Evolutionary conservation across 1,140 invertebrate genomes (phyloP), one percentile per base, ranked within the genome.

Genomic region (Caenorhabditis brenneri): DNA sequence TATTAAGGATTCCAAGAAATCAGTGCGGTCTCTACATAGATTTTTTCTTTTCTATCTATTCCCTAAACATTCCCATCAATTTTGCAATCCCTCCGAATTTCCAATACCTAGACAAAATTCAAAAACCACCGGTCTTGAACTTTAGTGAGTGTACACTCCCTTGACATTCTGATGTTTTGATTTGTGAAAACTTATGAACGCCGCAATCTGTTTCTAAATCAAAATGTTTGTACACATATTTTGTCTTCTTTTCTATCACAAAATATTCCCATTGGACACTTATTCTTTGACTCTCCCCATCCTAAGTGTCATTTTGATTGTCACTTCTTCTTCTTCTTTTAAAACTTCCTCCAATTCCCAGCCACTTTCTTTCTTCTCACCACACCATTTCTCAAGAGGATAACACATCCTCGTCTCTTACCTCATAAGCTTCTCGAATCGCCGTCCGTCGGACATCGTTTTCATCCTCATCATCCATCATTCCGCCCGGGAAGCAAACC

Each of bases 401-500:
- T 39, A 80, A 39, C n/a, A n/a, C n/a, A 6, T 33, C 24, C 24
- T 16, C 24, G 1, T 24, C 69, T 39, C 53, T 79, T 33, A 83
- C 82, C 69, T 83, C 82, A 33, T 83, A 42, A 15, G 82, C 69
- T 69, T 83, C 82, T 65, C 82, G 33, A 36, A 83, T 83, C 10
- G 82, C 82, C 58, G 82, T 83, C 82, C 49, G 65, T 19, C 65
- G 82, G 9, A 83, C 48, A 42, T 83, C 74, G 7, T 74, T 24
- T 19, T 7, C 39, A 79, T 83, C 82, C 10, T 79, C 55, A 27
- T 53, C 82, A 58, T 83, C 82, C 53, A 79, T 65, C 82, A 83
- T 83, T 24, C 82, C 82, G 1, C 82, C 82, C 22, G 82, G 82
- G 33, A 83, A 83, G 31, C 82, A 83, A 19, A 83, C 82, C 74